Evolutionary conservation across 2,113 vertebrate species (phyloP), one percentile per base, ranked within the genome.

Genomic region (Cheilinus undulatus): DNA sequence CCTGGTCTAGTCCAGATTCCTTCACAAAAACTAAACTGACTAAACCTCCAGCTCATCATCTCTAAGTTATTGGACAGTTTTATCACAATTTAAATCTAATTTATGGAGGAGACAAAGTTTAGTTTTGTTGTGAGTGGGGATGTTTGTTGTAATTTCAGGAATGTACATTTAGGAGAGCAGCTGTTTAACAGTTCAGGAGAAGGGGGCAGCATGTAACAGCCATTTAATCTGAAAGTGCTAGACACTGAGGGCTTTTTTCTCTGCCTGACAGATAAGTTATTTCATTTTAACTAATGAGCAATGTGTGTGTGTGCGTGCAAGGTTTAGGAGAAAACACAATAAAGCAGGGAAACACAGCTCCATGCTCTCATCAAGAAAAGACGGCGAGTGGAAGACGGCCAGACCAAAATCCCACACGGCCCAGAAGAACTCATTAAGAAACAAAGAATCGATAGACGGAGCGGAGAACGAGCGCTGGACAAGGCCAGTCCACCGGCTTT

Each of bases 391-490:
- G 86, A 82, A 73, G 38, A 73, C 66, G 2, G 66, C 85, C 75
- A 87, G 78, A 73, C 27, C 60, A 56, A 89, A 89, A 88, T 88
- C 78, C 88, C 84, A 73, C 69, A 78, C 11, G 82, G 82, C 69
- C 73, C 70, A 58, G 53, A 85, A 89, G 61, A 88, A 89, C 85
- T 92, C 83, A 87, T 91, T 92, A 88, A 80, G 77, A 87, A 74
- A 78, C 60, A 59, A 8, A 19, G 67, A 86, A 90, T 91, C 86
- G 24, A 90, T 88, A 63, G 76, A 11, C 1, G 62, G 79, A 70
- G 82, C 91, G 86, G 49, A 61, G 67, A 73, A 50, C 23, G 69
- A 86, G 67, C 38, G 27, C 15, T 28, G 72, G 69, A 81, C 49
- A 48, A 73, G 81, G 68, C 70, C 69, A 28, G 69, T 69, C 58